These are phyloP conservation scores for Vulpes ferrilata DNA, from an alignment of 2,113 vertebrate species.

Conservation along the genomic window DNA sequence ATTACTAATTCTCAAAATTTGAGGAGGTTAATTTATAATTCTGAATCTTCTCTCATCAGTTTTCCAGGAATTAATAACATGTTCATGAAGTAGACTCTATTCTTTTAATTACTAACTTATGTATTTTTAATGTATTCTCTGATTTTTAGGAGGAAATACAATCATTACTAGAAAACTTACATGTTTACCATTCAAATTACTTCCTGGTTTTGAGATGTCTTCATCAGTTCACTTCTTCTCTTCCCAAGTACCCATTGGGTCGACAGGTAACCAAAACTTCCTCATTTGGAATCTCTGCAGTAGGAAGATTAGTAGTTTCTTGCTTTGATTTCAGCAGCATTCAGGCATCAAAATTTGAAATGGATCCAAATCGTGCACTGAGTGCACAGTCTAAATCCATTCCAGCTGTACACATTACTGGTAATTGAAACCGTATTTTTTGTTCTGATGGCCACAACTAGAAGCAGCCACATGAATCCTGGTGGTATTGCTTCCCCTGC, in stretches of 20 bases:
- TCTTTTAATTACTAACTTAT: slow-evolving; percentile 56
- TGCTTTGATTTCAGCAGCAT: slow-evolving; percentile 44
- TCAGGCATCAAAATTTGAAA: slow-evolving; percentile 54
- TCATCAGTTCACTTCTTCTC: slow-evolving; percentile 92
- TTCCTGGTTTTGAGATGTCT: slow-evolving; percentile 93
- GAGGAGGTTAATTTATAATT: slow-evolving; percentile 40
- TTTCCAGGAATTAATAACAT: slow-evolving; percentile 57
- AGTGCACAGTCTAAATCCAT: slow-evolving; percentile 29
- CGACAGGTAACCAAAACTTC: slow-evolving; percentile 91
- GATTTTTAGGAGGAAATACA: slow-evolving; percentile 88
- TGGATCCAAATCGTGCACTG: neutral
- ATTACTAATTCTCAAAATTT: slow-evolving; percentile 42
- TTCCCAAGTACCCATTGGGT: slow-evolving; percentile 96
- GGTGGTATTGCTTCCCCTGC: neutral
- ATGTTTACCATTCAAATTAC: slow-evolving; percentile 94
- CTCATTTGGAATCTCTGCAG: slow-evolving; percentile 56
- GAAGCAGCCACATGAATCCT: slow-evolving; percentile 8
- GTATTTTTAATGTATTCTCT: slow-evolving; percentile 66
- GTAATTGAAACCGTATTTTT: slow-evolving; percentile 49
- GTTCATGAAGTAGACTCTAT: slow-evolving; percentile 48
- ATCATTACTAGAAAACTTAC: slow-evolving; percentile 90
- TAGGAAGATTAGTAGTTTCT: slow-evolving; percentile 36
- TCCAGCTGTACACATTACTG: slow-evolving; percentile 26
- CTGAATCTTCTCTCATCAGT: neutral
- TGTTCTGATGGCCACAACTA: slow-evolving; percentile 21